Evolutionary conservation across 1,140 invertebrate genomes (phyloP).

Genomic region (Drosophila auraria): DNA sequence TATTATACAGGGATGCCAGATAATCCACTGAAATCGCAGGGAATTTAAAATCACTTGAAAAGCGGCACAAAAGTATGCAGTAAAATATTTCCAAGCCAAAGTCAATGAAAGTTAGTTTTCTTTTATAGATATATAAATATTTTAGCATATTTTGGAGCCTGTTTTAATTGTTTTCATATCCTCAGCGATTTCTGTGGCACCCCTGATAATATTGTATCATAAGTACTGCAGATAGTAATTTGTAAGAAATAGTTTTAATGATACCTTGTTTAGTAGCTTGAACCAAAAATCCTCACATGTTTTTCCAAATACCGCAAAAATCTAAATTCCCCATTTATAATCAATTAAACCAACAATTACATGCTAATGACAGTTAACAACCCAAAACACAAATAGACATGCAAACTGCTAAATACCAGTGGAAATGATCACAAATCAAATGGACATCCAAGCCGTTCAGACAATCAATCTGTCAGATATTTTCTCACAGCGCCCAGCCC

Average conservation of each 20-base stretch:
- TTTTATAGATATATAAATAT: no score
- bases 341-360: slow-evolving; percentile 11
- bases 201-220: no score
- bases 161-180: background rate
- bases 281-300: background rate
- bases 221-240: background rate
- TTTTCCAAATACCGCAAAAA: background rate
- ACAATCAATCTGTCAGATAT: slow-evolving; percentile 40
- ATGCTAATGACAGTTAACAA: slow-evolving; percentile 17
- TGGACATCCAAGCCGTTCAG: background rate
- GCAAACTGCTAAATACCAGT: slow-evolving; percentile 13
- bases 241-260: background rate
- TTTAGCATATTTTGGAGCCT: no score
- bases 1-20: no score
- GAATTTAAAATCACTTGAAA: no score
- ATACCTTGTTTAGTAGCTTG: background rate
- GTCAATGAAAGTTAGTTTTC: no score
- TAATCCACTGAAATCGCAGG: no score
- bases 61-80: no score
- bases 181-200: background rate
- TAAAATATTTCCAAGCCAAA: no score
- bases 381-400: slow-evolving; percentile 13
- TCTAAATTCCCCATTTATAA: background rate
- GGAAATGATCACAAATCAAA: slow-evolving; percentile 40
- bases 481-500: slow-evolving; percentile 32